phyloP scores from a whole-genome alignment of 2,888 invertebrate genomes.

The Pediacus dermestoides region DNA sequence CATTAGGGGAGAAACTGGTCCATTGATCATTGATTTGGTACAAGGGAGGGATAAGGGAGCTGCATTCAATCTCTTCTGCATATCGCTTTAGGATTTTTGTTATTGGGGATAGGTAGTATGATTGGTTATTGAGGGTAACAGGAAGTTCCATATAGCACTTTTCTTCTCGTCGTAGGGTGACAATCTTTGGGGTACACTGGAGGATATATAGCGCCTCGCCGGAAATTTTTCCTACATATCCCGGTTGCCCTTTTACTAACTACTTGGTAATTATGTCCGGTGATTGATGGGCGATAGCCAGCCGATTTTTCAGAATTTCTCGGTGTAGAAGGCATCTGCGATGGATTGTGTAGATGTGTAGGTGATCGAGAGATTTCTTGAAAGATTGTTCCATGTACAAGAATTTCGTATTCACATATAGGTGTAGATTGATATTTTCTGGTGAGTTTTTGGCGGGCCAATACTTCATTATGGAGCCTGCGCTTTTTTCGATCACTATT shows the following conservation, averaged over 20 bases:
- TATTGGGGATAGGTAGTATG: slow-evolving; percentile 24
- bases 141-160: slow-evolving; percentile 31
- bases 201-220: slow-evolving; percentile 34
- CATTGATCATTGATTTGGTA: slow-evolving; percentile 21
- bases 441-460: too few relatives aligned
- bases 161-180: slow-evolving; percentile 14
- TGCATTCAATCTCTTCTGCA: slow-evolving; percentile 20
- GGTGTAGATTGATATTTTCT: too few relatives aligned
- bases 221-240: slow-evolving; percentile 25
- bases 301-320: slow-evolving; percentile 28
- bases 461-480: too few relatives aligned
- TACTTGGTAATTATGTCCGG: slow-evolving; percentile 28
- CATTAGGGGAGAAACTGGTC: slow-evolving; percentile 10
- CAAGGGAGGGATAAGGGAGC: slow-evolving; percentile 17
- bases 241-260: slow-evolving; percentile 27
- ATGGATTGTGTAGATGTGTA: slow-evolving; percentile 25
- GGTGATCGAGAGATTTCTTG: slow-evolving; percentile 12
- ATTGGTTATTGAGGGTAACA: slow-evolving; percentile 19
- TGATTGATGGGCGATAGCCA: slow-evolving; percentile 19
- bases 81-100: slow-evolving; percentile 19
- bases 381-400: slow-evolving; percentile 30
- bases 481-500: too few relatives aligned
- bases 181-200: slow-evolving; percentile 27
- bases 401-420: slow-evolving; percentile 22
- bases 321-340: slow-evolving; percentile 28